A percentile compares a stretch with the other conserved stretches of the same genome.
These are phyloP conservation scores for Chinchilla lanigera DNA, from an alignment of 2,113 vertebrate species.

Conservation along the genomic window DNA sequence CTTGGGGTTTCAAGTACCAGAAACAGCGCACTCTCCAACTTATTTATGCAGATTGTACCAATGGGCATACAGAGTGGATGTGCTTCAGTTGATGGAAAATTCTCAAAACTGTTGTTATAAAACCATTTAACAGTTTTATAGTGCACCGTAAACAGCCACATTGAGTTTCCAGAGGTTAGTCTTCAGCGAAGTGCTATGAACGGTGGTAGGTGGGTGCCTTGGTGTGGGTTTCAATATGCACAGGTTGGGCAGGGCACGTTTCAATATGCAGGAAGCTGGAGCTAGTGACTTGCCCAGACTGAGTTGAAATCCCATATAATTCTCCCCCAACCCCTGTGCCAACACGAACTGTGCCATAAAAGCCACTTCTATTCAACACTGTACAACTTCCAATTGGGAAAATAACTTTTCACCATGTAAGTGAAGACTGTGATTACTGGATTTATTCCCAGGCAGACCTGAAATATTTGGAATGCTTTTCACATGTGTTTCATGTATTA, in stretches of 20 bases:
- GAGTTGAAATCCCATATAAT: neutral
- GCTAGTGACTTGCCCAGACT: neutral
- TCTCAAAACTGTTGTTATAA: neutral
- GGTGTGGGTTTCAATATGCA: too few relatives aligned
- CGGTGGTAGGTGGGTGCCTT: fast-evolving
- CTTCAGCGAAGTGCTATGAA: fast-evolving
- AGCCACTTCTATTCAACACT: neutral
- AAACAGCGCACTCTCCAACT: too few relatives aligned
- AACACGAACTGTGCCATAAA: fast-evolving
- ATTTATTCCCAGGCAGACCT: constrained; percentile 29
- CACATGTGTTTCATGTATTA: fast-evolving
- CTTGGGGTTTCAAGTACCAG: neutral
- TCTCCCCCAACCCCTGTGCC: too few relatives aligned
- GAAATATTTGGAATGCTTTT: constrained; percentile 49
- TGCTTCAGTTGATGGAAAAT: neutral
- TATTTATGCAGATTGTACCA: too few relatives aligned
- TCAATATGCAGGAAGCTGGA: fast-evolving
- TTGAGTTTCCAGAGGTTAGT: fast-evolving
- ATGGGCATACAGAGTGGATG: too few relatives aligned
- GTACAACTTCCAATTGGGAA: constrained; percentile 13
- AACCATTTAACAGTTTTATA: fast-evolving
- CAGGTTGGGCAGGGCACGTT: fast-evolving
- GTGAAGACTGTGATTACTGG: constrained; percentile 62
- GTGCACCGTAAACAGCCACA: fast-evolving
- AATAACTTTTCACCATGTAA: neutral